Conservation (phyloP, 2,113 vertebrate species). For the Tragulus kanchil region DNA sequence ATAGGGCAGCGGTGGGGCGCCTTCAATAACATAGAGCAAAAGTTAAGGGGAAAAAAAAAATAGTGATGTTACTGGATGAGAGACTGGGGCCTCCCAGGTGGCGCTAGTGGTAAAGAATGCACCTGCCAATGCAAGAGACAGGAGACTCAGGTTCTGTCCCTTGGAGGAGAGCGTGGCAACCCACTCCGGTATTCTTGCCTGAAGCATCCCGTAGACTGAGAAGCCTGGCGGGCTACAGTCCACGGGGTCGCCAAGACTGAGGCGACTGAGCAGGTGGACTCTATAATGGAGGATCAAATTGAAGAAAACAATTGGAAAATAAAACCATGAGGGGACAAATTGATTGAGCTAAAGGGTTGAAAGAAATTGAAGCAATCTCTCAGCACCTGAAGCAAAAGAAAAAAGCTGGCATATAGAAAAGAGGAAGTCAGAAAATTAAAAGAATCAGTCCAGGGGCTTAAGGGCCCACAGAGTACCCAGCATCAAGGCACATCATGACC, state of each 20-base stretch:
- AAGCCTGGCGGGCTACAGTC: neutral
- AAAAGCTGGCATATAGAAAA: no score
- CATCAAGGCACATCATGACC: neutral
- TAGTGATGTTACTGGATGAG: neutral
- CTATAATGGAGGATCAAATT: neutral
- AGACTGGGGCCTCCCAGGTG: neutral
- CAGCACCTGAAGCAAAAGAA: no score
- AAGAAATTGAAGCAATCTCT: no score
- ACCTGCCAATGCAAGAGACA: neutral
- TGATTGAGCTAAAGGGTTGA: neutral
- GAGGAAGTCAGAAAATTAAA: no score
- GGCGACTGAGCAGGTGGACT: neutral
- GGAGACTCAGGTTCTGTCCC: neutral
- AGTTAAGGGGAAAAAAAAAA: neutral
- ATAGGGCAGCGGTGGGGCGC: neutral
- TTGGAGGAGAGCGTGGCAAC: neutral
- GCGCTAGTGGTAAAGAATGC: neutral
- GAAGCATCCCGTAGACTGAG: neutral
- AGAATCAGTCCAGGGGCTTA: no score
- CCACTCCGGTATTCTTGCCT: neutral
- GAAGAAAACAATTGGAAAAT: conserved; percentile 18
- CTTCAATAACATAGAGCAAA: neutral
- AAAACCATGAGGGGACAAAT: neutral
- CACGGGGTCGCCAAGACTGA: neutral
- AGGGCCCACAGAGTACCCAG: neutral